Percentiles rank a stretch among this genome's conserved stretches.
Conservation (phyloP, 2,797 vertebrate species). For the Geotrypetes seraphini region DNA sequence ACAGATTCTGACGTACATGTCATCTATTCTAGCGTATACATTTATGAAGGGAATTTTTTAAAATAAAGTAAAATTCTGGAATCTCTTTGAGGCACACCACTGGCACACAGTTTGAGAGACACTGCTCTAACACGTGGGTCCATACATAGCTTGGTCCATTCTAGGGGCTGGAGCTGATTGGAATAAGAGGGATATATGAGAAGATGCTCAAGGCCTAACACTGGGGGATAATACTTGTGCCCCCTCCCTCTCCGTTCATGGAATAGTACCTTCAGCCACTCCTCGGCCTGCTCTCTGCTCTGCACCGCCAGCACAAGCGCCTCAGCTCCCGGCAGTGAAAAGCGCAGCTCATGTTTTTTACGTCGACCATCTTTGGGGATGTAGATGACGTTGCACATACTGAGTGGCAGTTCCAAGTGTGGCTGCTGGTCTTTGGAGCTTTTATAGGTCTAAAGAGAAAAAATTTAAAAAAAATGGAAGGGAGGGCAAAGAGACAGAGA, state of each 20-base stretch:
- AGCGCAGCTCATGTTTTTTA: constrained; percentile 91
- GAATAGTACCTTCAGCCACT: constrained; percentile 83
- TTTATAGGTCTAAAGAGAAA: constrained; percentile 79
- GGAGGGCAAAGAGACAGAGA: not conserved
- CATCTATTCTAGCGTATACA: no score
- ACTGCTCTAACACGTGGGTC: no score
- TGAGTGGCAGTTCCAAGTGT: constrained; percentile 72
- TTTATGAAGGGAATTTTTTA: no score
- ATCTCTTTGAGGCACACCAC: no score
- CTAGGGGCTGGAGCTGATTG: no score
- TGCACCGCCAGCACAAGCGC: constrained; percentile 86
- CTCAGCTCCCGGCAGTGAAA: constrained; percentile 78
- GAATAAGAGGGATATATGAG: no score
- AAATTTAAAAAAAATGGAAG: not conserved
- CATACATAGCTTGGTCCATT: no score
- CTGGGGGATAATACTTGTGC: not conserved
- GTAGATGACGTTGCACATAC: constrained; percentile 76
- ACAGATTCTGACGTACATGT: no score
- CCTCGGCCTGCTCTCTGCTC: constrained; percentile 91
- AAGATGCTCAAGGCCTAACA: no score
- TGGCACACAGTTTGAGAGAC: no score
- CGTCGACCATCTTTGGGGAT: constrained; percentile 89
- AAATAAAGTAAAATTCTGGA: no score
- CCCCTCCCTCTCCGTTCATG: not conserved
- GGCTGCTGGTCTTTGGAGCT: constrained; percentile 88